These are phyloP conservation scores for Pluvianellus socialis DNA, from an alignment of 2,113 vertebrate genomes.

Conservation along the genomic window DNA sequence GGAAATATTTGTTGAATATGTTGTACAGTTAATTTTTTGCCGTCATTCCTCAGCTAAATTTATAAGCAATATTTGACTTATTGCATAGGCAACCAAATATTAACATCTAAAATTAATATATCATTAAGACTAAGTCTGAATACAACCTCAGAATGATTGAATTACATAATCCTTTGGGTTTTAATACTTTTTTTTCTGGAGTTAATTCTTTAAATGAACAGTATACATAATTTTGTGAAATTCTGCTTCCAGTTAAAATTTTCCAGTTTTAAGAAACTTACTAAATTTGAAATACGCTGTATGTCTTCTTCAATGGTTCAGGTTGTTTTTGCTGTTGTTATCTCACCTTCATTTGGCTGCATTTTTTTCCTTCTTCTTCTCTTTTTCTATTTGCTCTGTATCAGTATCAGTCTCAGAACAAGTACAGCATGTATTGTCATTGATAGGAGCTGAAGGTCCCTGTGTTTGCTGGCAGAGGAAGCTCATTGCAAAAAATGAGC, in stretches of 20 bases:
- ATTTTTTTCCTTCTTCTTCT: neutral
- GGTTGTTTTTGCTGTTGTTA: neutral
- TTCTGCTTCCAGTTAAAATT: neutral
- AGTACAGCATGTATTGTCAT: neutral
- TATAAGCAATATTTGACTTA: neutral
- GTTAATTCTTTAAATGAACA: neutral
- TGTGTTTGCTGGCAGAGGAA: neutral
- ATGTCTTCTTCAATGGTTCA: rapidly evolving
- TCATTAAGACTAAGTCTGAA: neutral
- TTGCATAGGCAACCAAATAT: neutral
- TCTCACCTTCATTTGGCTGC: neutral
- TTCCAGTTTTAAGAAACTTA: neutral
- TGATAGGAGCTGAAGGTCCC: neutral
- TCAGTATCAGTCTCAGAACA: neutral
- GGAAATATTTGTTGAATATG: neutral
- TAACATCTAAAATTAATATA: no score
- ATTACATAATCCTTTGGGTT: neutral
- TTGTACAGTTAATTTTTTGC: neutral
- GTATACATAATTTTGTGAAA: neutral
- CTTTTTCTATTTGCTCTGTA: neutral
- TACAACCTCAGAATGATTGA: neutral
- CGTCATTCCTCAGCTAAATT: neutral
- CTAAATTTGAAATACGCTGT: neutral
- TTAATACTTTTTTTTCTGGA: neutral
- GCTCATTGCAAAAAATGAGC: neutral